Conservation (phyloP, 2,113 vertebrate genomes). For the Ptychochromis oligacanthus region DNA sequence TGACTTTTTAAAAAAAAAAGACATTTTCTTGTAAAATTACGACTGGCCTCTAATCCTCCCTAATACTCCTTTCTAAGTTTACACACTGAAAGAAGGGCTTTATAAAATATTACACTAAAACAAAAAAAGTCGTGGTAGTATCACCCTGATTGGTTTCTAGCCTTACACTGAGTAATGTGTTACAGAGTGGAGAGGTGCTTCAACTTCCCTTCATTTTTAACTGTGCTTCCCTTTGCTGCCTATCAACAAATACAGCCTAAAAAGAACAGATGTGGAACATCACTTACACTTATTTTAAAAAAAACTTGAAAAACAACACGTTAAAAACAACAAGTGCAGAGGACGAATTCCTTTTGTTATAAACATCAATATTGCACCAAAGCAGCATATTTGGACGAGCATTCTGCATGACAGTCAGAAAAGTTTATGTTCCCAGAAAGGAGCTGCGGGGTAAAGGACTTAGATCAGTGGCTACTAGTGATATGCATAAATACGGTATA, state of each 20-base stretch:
- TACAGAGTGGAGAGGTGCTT: conserved; percentile 28
- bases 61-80: background rate
- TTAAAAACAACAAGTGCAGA: conserved; percentile 48
- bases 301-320: conserved; percentile 13
- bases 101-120: background rate
- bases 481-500: conserved; percentile 71
- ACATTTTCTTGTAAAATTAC: background rate
- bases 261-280: conserved; percentile 17
- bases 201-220: conserved; percentile 23
- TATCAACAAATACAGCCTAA: conserved; percentile 25
- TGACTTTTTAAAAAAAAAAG: no score
- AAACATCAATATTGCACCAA: conserved; percentile 69
- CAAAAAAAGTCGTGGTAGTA: conserved; percentile 4
- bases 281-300: conserved; percentile 2
- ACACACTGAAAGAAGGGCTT: background rate
- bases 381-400: conserved; percentile 70
- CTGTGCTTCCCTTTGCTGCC: conserved; percentile 36
- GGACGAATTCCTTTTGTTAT: conserved; percentile 16
- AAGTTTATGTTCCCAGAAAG: conserved; percentile 5
- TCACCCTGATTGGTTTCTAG: background rate
- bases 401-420: conserved; percentile 33
- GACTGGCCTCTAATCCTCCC: background rate
- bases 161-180: conserved; percentile 3
- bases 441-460: conserved; percentile 20
- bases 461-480: conserved; percentile 40